A percentile compares a stretch with the other conserved stretches of the same genome.
These are phyloP conservation scores for roundworm (Caenorhabditis elegans) DNA, from an alignment of 1,140 invertebrate species.

Conservation along the genomic window DNA sequence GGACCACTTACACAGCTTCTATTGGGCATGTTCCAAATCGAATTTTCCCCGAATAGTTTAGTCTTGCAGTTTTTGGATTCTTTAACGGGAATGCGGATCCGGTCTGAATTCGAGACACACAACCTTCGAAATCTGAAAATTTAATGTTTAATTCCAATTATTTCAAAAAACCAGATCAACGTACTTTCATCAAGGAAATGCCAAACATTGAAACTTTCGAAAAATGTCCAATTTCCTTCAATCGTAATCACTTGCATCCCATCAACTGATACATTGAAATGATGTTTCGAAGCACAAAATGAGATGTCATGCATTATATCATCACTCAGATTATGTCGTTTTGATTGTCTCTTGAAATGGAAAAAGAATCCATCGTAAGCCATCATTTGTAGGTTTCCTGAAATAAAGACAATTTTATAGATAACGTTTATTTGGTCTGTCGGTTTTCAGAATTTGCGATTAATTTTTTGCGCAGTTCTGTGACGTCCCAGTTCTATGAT, in stretches of 20 bases:
- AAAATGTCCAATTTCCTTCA: conserved; percentile 64
- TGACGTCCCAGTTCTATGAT: no score
- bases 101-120: conserved; percentile 43
- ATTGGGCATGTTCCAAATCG: conserved; percentile 44
- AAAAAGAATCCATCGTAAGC: conserved; percentile 66
- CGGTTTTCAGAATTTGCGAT: no score
- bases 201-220: conserved; percentile 56
- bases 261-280: conserved; percentile 50
- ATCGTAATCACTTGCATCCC: conserved; percentile 53
- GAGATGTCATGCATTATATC: conserved; percentile 60
- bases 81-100: conserved; percentile 47
- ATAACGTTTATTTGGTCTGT: no score
- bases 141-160: background rate
- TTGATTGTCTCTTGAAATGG: conserved; percentile 53
- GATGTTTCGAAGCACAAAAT: conserved; percentile 52
- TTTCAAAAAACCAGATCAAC: background rate
- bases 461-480: no score
- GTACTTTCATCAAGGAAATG: conserved; percentile 33
- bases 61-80: conserved; percentile 35
- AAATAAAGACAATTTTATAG: background rate
- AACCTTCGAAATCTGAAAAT: conserved; percentile 51
- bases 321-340: conserved; percentile 49
- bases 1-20: conserved; percentile 17
- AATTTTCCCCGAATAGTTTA: conserved; percentile 33
- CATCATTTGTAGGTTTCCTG: conserved; percentile 52